Percentiles rank a stretch among this genome's conserved stretches.
These are phyloP conservation scores for Temnothorax unifasciatus DNA, from an alignment of 2,888 invertebrate genomes.

Conservation along the genomic window DNA sequence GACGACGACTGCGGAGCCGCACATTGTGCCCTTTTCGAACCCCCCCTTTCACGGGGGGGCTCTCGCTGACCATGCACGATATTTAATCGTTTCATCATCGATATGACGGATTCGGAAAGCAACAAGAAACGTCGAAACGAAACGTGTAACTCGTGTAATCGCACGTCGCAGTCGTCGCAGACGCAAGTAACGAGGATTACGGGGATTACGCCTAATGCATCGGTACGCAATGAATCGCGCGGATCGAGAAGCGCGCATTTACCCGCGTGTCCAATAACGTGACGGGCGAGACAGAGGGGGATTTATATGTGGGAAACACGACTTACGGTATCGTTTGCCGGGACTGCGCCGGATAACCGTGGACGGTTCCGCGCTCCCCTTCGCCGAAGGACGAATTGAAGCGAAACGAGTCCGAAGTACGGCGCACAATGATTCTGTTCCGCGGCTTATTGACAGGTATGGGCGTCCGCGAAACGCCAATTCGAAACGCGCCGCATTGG, in stretches of 20 bases:
- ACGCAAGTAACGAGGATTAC: conserved; percentile 3
- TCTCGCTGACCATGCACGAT: not conserved
- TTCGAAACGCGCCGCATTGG: conserved; percentile 10
- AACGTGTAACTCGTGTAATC: not conserved
- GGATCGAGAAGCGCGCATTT: conserved; percentile 8
- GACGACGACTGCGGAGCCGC: not conserved
- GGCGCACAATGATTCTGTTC: conserved; percentile 56
- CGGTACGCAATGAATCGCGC: not conserved
- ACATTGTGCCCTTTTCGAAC: not conserved
- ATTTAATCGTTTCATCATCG: not conserved
- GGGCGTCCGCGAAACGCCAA: conserved; percentile 43
- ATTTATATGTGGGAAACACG: conserved; percentile 15
- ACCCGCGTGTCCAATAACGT: conserved; percentile 7
- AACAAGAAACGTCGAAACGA: not conserved
- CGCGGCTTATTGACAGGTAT: conserved; percentile 61
- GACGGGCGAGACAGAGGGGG: not conserved
- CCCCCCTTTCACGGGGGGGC: not conserved
- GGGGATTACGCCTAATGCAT: not conserved
- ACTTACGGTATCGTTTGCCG: conserved; percentile 49
- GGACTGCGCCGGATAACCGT: conserved; percentile 28
- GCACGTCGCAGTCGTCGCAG: not conserved
- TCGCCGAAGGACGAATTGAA: conserved; percentile 44
- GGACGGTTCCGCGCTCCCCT: conserved; percentile 27
- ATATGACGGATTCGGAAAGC: not conserved
- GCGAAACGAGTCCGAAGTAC: conserved; percentile 50